Evolutionary conservation across 1,140 invertebrate genomes (phyloP), one percentile per base, ranked within the genome.

Genomic region (Dermatophagoides farinae): DNA sequence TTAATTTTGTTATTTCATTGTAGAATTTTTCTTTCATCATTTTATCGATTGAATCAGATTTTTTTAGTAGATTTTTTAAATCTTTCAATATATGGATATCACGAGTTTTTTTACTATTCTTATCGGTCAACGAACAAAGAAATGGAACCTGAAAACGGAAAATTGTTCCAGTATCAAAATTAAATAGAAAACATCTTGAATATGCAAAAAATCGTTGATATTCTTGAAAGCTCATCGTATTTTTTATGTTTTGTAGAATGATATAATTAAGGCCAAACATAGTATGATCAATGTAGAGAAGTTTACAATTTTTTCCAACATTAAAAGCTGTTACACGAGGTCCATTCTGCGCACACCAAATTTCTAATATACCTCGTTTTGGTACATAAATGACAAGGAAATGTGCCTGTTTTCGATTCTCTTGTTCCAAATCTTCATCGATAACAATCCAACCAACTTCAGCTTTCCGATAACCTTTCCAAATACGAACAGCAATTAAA

Each of bases 401-500:
- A 18, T 83, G 69, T 0, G 84, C 82, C 23, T 69, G 64, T 52
- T 77, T 75, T 41, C 77, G 46, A 44, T 65, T 71, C 53, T 38
- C 25, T 31, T 31, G 31, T 31, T 31, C 31, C 8, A 31, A 31
- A 64, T 81, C 79, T 68, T 85, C 82, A 9, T 76, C 70, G 40
- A 84, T 83, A 73, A 86, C 81, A 44, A 93, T 74, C 81, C 91
- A 97, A 9, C 82, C 83, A 73, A 85, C 88, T 68, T 95, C 86
- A 10, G 90, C 88, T 73, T 95, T 85, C 61, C 90, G 75, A 70
- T 92, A 96, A 11, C 79, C 91, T 76, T 95, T 95, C 77, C 88
- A 92, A 70, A 93, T 83, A 61, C 88, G 77, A 20, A 93, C 70
- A 20, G 83, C 81, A 57, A 85, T 77, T 10, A 88, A 86, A 67